A percentile compares a stretch with the other conserved stretches of the same genome.
Evolutionary conservation across 2,888 invertebrate genomes (phyloP).

Genomic region (Tetragonula carbonaria): DNA sequence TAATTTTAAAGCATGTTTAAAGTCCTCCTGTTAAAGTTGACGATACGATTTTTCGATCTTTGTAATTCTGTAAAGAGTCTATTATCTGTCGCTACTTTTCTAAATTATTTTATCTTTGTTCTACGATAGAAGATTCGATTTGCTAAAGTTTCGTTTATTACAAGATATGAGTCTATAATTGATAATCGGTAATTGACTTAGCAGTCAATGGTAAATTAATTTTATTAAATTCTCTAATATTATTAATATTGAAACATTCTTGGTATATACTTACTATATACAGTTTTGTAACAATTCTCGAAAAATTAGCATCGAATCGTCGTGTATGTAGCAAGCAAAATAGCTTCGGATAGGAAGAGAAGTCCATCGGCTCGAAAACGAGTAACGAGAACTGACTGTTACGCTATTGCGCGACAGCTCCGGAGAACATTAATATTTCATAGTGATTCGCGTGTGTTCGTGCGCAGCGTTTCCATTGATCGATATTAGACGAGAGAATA

Average conservation of each 20-base stretch:
- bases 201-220: not conserved
- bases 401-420: conserved; percentile 17
- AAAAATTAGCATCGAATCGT: not conserved
- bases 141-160: too few relatives aligned
- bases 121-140: too few relatives aligned
- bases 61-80: too few relatives aligned
- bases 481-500: conserved; percentile 47
- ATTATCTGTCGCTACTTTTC: too few relatives aligned
- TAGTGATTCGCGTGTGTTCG: conserved; percentile 29
- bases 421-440: conserved; percentile 44
- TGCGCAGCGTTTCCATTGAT: conserved; percentile 40
- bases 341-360: not conserved
- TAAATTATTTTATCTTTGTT: too few relatives aligned
- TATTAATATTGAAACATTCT: not conserved
- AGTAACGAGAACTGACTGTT: conserved; percentile 18
- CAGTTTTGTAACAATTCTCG: not conserved
- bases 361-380: not conserved
- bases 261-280: too few relatives aligned
- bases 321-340: not conserved
- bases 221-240: not conserved
- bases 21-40: too few relatives aligned
- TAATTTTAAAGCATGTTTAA: not conserved
- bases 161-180: not conserved
- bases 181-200: not conserved
- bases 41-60: too few relatives aligned